phyloP scores from a whole-genome alignment of 2,888 invertebrate genomes.

The Drosophila merina region DNA sequence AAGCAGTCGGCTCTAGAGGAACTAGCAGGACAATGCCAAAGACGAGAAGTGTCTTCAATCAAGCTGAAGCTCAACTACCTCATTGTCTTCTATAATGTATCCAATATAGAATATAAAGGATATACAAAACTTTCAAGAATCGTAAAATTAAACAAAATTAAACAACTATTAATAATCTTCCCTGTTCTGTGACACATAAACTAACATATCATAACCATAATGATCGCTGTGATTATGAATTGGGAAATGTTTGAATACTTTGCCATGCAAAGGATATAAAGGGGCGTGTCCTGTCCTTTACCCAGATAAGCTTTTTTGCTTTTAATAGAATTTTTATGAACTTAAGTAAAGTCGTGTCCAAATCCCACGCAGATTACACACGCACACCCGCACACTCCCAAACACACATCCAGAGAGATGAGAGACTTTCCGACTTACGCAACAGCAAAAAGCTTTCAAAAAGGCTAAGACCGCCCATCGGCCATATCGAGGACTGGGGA shows the following conservation, averaged over 20 bases:
- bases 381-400: conserved; percentile 15
- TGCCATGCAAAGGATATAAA: conserved; percentile 26
- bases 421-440: conserved; percentile 73
- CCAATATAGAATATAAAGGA: not conserved
- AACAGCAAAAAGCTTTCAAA: conserved; percentile 78
- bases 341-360: conserved; percentile 77
- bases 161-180: not conserved
- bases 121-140: not conserved
- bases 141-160: not conserved
- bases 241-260: conserved; percentile 25
- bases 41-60: conserved; percentile 28
- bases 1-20: conserved; percentile 63
- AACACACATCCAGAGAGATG: conserved; percentile 18
- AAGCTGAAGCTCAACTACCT: not conserved
- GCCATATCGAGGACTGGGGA: conserved; percentile 5
- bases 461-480: conserved; percentile 57
- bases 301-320: conserved; percentile 50
- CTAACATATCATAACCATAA: not conserved
- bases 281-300: conserved; percentile 38
- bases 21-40: conserved; percentile 33
- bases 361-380: conserved; percentile 69
- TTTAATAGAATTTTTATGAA: conserved; percentile 78
- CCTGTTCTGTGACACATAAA: not conserved
- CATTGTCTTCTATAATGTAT: conserved; percentile 1
- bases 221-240: conserved; percentile 34